Base-by-base conservation (phyloP, 53 echinoderm and acorn worm species). In the Apostichopus leukothele region DNA sequence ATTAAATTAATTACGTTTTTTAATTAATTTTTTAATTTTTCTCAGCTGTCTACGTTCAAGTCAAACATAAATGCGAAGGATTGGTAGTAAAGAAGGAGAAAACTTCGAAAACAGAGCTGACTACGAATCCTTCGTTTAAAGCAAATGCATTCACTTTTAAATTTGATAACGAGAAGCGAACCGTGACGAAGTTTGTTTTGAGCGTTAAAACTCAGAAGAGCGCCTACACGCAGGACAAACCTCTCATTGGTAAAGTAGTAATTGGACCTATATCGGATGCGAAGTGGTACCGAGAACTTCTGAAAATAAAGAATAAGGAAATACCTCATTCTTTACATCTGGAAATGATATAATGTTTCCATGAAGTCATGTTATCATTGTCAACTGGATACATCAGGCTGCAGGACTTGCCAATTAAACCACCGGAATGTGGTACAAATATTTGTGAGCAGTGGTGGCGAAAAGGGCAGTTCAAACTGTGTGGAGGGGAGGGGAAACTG, bases 61-160 rank as follows among this genome's bases (percentile, higher is more conserved):
- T 85, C 21, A 85, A 85, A 67, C 85, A 85, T 10, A 85, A 63
- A 50, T 85, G 67, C 10, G 85, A 85, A 11, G 85, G 85, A 85
- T 39, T 27, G 2, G 66, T 85, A 6, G 67, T 85, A 6, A 85
- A 85, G 85, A 85, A 85, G 14, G 85, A 67, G 18, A 85, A 85
- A 39, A 85, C 85, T 1, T 26, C 85, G 5, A 60, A 66, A 39
- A 50, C 67, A 6, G 63, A 11, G 10, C 27, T 85, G 50, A 60
- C 85, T 67, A 2, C 22, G 50, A 85, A 85, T 66, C 63, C 66
- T 1, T 22, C 66, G 4, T 85, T 85, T 18, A 85, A 85, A 39
- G 1, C 63, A 10, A 60, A 22, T 7, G 22, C 66, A 10, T 66
- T 85, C 50, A 26, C 50, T 7, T 85, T 85, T 27, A 63, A 9